Base-by-base conservation (phyloP, 2,888 invertebrate species). In the Sminthurinus aureus region DNA sequence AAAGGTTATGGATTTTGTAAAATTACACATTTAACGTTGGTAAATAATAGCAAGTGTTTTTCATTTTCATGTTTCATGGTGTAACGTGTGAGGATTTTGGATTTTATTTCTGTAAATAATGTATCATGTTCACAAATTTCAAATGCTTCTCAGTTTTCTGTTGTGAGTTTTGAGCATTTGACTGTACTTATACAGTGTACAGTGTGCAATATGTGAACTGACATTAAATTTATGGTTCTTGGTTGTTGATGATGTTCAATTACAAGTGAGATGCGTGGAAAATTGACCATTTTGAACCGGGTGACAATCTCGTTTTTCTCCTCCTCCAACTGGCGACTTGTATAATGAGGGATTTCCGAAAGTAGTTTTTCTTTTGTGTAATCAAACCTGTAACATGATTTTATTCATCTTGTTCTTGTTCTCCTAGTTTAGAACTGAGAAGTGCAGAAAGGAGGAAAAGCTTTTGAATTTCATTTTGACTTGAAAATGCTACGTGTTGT, bases 301-400 rank as follows among this genome's bases (percentile, higher is more conserved):
- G 74, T 81, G 81, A 81, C 81, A 81, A 26, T 81, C 74, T 81
- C 74, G 74, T 81, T 81, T 81, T 81, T 81, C 74, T 81, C 74
- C 51, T 80, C 15, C 38, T 38, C 38, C 38, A 38, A 38, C 38
- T 38, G 38, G 38, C 51, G 24, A 71, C 51, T 20, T n/a, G 20
- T 24, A 15, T 81, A 81, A 81, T 81, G 75, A 81, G 81, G 81
- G 58, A 81, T 81, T 81, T 81, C 81, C 81, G 81, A 81, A 64
- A 52, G 58, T 75, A 74, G 75, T 81, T 81, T 81, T 81, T 81
- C 81, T 81, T 81, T 74, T 75, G 66, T 74, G 50, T 26, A 69
- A 71, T 79, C 26, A 64, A 38, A 22, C 15, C 26, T 67, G 64
- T 50, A 38, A 38, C 38, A 38, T 38, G 38, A 38, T 38, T 22